Conservation (phyloP, 2,888 invertebrate genomes). For the Brachycybe producta region DNA sequence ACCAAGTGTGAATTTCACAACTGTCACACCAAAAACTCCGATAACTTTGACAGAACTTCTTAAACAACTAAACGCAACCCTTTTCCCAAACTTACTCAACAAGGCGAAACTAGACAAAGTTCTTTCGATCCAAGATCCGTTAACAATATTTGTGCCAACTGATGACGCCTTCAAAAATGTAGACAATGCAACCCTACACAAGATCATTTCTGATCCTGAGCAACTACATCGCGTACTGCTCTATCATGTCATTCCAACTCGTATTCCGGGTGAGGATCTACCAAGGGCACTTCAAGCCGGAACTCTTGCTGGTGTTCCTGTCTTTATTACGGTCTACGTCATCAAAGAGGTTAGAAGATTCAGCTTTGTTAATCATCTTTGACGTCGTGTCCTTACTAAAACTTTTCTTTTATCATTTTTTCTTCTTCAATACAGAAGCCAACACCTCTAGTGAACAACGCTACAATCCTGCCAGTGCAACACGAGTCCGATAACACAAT, state of each 20-base stretch:
- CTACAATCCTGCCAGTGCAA: constrained; percentile 9
- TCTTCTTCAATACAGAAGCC: background rate
- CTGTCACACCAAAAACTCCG: background rate
- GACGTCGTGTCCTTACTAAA: background rate
- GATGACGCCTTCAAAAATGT: constrained; percentile 9
- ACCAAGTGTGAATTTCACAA: constrained; percentile 5
- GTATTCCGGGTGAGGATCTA: constrained; percentile 2
- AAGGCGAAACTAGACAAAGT: constrained; percentile 4
- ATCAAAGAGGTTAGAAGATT: constrained; percentile 1
- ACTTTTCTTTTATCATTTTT: background rate
- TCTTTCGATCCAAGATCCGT: constrained; percentile 6
- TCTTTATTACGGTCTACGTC: constrained; percentile 9
- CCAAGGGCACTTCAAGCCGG: constrained; percentile 9
- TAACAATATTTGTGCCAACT: constrained; percentile 13
- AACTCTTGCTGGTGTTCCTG: constrained; percentile 9
- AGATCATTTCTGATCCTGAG: constrained; percentile 19
- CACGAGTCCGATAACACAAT: constrained; percentile 2
- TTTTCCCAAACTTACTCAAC: constrained; percentile 6
- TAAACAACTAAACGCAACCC: constrained; percentile 4
- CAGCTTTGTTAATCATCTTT: background rate
- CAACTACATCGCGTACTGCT: constrained; percentile 24
- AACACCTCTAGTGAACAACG: constrained; percentile 10
- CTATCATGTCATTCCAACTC: constrained; percentile 28
- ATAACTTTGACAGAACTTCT: constrained; percentile 3
- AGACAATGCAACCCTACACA: constrained; percentile 1